Conservation (phyloP, 2,888 invertebrate genomes). For the Thalpophila matura region DNA sequence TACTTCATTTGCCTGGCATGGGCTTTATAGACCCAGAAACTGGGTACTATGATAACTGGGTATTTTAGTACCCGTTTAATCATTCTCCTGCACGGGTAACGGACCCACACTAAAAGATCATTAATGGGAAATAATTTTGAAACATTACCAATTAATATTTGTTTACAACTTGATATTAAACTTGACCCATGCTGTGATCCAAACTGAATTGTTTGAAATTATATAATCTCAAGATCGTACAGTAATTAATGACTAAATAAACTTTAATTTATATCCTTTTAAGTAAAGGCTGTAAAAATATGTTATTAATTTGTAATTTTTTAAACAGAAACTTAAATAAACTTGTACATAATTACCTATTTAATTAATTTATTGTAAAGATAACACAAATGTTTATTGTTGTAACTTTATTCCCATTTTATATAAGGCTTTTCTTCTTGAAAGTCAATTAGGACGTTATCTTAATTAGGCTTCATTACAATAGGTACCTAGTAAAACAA, state of each 20-base stretch:
- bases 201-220: constrained; percentile 13
- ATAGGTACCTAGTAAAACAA: no score
- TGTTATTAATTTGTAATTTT: not conserved
- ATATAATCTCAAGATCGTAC: not conserved
- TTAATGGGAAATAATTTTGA: not conserved
- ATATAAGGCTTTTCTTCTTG: no score
- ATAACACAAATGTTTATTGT: not conserved
- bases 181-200: constrained; percentile 27
- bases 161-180: constrained; percentile 25
- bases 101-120: not conserved
- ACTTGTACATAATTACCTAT: not conserved
- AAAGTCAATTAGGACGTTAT: no score
- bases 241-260: constrained; percentile 2
- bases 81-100: not conserved
- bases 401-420: not conserved
- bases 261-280: not conserved
- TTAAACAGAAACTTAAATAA: not conserved
- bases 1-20: no score
- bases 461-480: no score
- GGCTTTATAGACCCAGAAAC: no score
- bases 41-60: no score
- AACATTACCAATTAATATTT: constrained; percentile 16
- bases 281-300: not conserved
- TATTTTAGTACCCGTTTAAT: not conserved
- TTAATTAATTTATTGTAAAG: not conserved